Base-by-base conservation (phyloP, 2,888 invertebrate species). In the Dicroscelio sp. region DNA sequence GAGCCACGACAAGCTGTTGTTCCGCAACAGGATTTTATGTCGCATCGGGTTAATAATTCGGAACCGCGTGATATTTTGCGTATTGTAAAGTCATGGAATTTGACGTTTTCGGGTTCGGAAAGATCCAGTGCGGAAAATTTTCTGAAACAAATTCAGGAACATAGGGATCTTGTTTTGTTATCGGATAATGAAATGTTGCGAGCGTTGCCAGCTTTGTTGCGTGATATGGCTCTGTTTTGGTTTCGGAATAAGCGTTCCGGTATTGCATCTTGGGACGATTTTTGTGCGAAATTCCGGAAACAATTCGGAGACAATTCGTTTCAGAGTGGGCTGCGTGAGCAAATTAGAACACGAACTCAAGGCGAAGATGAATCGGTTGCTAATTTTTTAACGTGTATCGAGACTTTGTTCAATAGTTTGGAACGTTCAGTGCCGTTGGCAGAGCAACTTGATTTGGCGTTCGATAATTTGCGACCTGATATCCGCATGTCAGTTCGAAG, bases 371-470 rank as follows among this genome's bases (percentile, higher is more conserved):
- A 90, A 33, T 31, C 33, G 0, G 71, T 78, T 0, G 35, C 69
- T 0, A n/a, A 86, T 60, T n/a, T n/a, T n/a, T n/a, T n/a, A n/a
- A 69, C 33, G 0, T 86, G 76, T n/a, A 23, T 82, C 0, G 63
- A 82, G 17, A 71, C 38, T 5, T 30, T 85, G 3, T 88, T 63
- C 20, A 1, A 12, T 0, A 80, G 67, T 52, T 79, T 86, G 0
- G 30, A 80, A 17, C 8, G 55, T 1, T 60, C 76, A 4, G 14
- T 14, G 8, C 55, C 73, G 1, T 35, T 85, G 2, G 0, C 6
- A 8, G 76, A 82, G n/a, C 89, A 90, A 65, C 55, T 90, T 3
- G 85, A 90, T 63, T 25, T 76, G n/a, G 60, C 69, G 0, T 89
- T 63, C 58, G 35, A 75, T 31, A 89, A 89, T 33, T 69, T 89